Base-by-base conservation (phyloP, 2,113 vertebrate species). In the Sphyrna mokarran region DNA sequence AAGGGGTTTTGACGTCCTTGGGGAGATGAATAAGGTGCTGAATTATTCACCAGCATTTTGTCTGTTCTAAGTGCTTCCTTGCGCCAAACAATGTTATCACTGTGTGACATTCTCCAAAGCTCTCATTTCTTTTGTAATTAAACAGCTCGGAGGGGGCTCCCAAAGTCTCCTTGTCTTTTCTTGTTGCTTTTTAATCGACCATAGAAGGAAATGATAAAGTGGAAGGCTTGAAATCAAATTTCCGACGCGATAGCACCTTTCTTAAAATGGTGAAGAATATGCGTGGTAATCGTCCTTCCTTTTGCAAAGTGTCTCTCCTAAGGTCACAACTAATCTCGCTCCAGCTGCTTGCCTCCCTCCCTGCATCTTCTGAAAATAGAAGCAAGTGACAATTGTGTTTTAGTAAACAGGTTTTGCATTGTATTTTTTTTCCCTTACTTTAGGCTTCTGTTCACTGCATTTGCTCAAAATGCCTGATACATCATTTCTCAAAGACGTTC, bases 61-160 rank as follows among this genome's bases (percentile, higher is more conserved):
- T 37, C 63, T 69, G 18, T 69, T 69, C 66, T 43, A 26, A 94
- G n/a, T 23, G 63, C 22, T 69, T 70, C n/a, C 91, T 94, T 43
- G 63, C n/a, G 20, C n/a, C 63, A 43, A 69, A 69, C 91, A 94
- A 94, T 94, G 91, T 94, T 94, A 94, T 94, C 66, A 58, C 91
- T 70, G 63, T 11, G n/a, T 37, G 5, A 40, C 91, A 94, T 94
- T 94, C 91, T 94, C 91, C 8, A 23, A 9, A 37, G n/a, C 66
- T 23, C 40, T 37, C n/a, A 11, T 94, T 94, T 22, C 14, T 37
- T 43, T 69, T 94, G 63, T 68, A 70, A 94, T 94, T 94, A 94
- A 70, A 70, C 20, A 26, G 66, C 91, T 69, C 18, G 91, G 63
- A 69, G 91, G 37, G n/a, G 33, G 63, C 66, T 23, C 4, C 26